A percentile compares a stretch with the other conserved stretches of the same genome.
These are phyloP conservation scores for Montipora capricornis DNA, from an alignment of 64 coral and sea anemone species.

Conservation along the genomic window DNA sequence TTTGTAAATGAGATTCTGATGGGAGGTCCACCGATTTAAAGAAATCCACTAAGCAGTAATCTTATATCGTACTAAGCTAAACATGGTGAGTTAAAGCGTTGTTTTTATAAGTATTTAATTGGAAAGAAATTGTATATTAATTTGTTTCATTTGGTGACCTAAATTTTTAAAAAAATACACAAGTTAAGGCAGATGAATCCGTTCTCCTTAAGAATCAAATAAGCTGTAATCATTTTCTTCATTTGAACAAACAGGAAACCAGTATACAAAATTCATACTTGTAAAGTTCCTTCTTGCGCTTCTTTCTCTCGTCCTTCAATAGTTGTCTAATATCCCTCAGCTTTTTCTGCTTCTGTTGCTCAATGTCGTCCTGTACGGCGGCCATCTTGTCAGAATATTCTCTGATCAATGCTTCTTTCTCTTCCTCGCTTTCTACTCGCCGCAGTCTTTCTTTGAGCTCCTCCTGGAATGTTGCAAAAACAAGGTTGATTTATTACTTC, in stretches of 20 bases:
- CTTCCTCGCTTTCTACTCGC: slow-evolving; percentile 71
- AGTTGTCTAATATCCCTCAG: slow-evolving; percentile 83
- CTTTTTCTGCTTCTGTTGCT: slow-evolving; percentile 84
- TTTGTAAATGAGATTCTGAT: not conserved
- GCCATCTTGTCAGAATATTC: slow-evolving; percentile 86
- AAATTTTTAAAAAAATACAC: too few species aligned
- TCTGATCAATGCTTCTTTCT: slow-evolving; percentile 79
- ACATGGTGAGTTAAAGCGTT: not conserved
- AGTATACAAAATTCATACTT: slow-evolving; percentile 39
- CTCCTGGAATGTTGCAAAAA: not conserved
- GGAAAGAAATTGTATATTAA: too few species aligned
- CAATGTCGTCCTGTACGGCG: slow-evolving; percentile 72
- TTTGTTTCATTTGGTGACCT: too few species aligned
- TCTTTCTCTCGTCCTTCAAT: slow-evolving; percentile 76
- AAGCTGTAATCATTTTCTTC: too few species aligned
- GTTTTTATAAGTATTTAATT: too few species aligned
- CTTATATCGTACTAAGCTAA: not conserved
- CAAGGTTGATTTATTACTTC: not conserved
- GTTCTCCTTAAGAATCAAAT: too few species aligned
- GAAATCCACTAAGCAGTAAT: too few species aligned
- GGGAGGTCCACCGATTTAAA: too few species aligned
- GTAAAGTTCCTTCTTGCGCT: slow-evolving; percentile 91
- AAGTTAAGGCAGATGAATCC: too few species aligned
- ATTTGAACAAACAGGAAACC: too few species aligned
- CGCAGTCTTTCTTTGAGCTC: slow-evolving; percentile 78